Conservation (phyloP, 2,888 invertebrate species). For the Carpatolechia fugitivella region DNA sequence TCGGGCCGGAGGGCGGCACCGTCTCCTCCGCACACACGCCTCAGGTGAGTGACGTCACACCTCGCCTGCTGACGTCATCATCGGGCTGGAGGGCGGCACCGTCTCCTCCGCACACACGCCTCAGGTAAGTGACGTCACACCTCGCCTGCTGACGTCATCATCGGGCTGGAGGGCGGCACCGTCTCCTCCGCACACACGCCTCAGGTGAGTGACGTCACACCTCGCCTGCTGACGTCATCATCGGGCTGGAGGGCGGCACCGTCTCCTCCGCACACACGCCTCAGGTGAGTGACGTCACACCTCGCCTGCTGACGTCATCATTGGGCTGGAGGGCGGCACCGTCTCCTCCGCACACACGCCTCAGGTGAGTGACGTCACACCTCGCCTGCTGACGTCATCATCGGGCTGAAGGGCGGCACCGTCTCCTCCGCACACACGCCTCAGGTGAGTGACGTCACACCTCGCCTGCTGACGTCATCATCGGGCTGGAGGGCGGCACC, state of each 20-base stretch:
- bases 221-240: too few species aligned
- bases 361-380: slow-evolving; percentile 61
- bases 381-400: too few species aligned
- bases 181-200: slow-evolving; percentile 96
- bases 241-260: slow-evolving; percentile 98
- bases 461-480: too few species aligned
- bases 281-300: slow-evolving; percentile 61
- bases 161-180: slow-evolving; percentile 98
- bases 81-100: slow-evolving; percentile 98
- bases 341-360: slow-evolving; percentile 96
- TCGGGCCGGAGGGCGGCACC: slow-evolving; percentile 98
- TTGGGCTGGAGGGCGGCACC: slow-evolving; percentile 98
- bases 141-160: too few species aligned
- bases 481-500: slow-evolving; percentile 98
- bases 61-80: too few species aligned
- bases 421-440: slow-evolving; percentile 96
- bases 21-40: slow-evolving; percentile 96
- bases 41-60: slow-evolving; percentile 61
- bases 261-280: slow-evolving; percentile 96
- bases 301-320: too few species aligned
- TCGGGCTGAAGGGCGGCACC: slow-evolving; percentile 98
- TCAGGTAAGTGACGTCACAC: slow-evolving; percentile 61
- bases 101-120: slow-evolving; percentile 96
- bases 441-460: slow-evolving; percentile 61
- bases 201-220: slow-evolving; percentile 61